A percentile compares a stretch with the other conserved stretches of the same genome.
Conservation (phyloP, 2,797 vertebrate species). For the Alectoris magna region DNA sequence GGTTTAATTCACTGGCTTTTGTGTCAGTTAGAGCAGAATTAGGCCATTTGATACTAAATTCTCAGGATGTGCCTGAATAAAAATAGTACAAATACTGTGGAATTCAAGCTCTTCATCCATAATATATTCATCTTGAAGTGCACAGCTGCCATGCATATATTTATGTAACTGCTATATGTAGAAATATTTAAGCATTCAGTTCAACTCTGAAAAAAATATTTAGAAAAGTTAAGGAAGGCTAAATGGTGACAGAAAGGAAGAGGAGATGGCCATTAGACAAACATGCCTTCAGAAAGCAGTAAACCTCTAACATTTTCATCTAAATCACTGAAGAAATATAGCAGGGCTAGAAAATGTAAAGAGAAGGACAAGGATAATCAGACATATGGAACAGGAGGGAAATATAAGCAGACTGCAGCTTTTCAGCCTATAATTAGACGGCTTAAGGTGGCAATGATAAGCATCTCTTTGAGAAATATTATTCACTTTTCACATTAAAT, state of each 20-base stretch:
- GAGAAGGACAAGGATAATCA: background rate
- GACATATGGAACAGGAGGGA: background rate
- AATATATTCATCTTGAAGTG: slow-evolving; percentile 61
- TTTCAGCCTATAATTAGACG: background rate
- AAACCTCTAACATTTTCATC: background rate
- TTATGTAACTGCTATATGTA: slow-evolving; percentile 63
- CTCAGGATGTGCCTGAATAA: slow-evolving; percentile 59
- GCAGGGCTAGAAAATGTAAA: background rate
- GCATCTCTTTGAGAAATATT: background rate
- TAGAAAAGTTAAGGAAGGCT: slow-evolving; percentile 41
- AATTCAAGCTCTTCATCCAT: slow-evolving; percentile 48
- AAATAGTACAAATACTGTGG: slow-evolving; percentile 54
- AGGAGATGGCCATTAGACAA: background rate
- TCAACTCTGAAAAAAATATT: slow-evolving; percentile 29
- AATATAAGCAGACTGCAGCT: background rate
- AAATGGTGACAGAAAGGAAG: background rate
- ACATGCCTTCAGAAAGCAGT: background rate
- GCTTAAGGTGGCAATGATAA: background rate
- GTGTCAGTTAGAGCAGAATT: slow-evolving; percentile 3
- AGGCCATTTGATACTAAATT: slow-evolving; percentile 50
- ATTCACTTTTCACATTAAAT: slow-evolving; percentile 15
- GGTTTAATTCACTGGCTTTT: background rate
- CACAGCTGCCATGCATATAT: slow-evolving; percentile 58
- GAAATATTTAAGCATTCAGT: slow-evolving; percentile 48
- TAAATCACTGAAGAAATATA: background rate